Evolutionary conservation across 2,797 vertebrate species (phyloP).

Genomic region (Anabacerthia variegaticeps): DNA sequence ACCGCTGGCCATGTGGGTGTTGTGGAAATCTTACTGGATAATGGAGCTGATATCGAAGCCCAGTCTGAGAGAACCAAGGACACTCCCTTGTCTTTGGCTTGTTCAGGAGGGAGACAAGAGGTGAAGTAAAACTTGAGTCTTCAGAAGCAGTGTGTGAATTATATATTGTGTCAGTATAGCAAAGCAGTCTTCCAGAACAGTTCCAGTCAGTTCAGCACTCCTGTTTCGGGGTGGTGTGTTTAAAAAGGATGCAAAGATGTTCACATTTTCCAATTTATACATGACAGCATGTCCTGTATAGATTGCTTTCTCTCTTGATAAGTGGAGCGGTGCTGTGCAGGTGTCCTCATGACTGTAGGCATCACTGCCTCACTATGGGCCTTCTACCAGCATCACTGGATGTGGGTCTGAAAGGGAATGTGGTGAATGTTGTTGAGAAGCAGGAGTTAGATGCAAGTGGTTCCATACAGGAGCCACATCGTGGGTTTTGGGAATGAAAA

Average conservation of each 20-base stretch:
- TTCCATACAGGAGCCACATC: not conserved
- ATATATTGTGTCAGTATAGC: rapidly evolving
- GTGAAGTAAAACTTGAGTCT: constrained; percentile 53
- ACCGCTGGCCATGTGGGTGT: constrained; percentile 84
- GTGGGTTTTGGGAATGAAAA: rapidly evolving
- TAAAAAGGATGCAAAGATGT: not conserved
- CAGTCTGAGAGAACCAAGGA: constrained; percentile 86
- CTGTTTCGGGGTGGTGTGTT: not conserved
- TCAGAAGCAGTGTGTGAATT: not conserved
- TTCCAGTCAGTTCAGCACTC: not conserved
- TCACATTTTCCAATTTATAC: rapidly evolving
- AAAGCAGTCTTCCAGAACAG: not conserved
- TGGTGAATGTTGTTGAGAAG: not conserved
- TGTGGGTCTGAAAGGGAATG: not conserved
- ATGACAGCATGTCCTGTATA: rapidly evolving
- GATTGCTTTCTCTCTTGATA: not conserved
- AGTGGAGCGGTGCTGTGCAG: not conserved
- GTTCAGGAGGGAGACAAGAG: constrained; percentile 85
- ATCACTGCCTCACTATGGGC: not conserved
- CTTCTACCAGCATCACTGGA: not conserved
- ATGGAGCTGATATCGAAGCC: constrained; percentile 84
- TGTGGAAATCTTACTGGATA: constrained; percentile 83
- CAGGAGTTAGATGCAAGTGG: not conserved
- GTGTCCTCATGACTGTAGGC: not conserved
- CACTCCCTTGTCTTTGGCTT: constrained; percentile 84